phyloP scores from a whole-genome alignment of 1,140 invertebrate genomes.

The Oncopeltus fasciatus region DNA sequence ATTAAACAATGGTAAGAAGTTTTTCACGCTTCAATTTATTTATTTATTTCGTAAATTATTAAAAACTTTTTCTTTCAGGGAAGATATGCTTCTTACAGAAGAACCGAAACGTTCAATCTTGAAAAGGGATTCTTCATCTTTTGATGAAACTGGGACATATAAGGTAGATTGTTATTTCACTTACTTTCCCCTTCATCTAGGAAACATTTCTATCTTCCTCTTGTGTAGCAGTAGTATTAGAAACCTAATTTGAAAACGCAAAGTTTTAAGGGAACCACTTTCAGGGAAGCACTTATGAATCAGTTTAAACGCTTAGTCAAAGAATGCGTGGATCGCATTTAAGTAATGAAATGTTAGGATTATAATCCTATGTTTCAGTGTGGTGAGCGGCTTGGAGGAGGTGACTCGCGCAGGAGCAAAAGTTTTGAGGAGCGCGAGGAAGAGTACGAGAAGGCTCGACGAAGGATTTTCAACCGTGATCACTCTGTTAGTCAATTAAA shows the following conservation, averaged over 20 bases:
- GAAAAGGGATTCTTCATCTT: constrained; percentile 65
- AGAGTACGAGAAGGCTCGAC: constrained; percentile 66
- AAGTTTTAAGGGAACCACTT: background rate
- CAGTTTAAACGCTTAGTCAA: no score
- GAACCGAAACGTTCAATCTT: constrained; percentile 62
- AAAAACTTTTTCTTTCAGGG: constrained; percentile 29
- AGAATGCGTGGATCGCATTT: background rate
- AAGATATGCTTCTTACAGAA: constrained; percentile 42
- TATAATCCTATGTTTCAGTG: constrained; percentile 26
- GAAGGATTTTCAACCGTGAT: constrained; percentile 65
- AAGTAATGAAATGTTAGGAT: constrained; percentile 6
- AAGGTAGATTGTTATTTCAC: constrained; percentile 33
- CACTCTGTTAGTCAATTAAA: constrained; percentile 30
- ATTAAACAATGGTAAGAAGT: no score
- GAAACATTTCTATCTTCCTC: no score
- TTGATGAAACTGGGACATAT: constrained; percentile 50
- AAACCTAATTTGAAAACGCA: constrained; percentile 8
- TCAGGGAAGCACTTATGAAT: no score
- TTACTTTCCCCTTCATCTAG: no score
- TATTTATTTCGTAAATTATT: constrained; percentile 27
- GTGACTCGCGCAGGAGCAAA: constrained; percentile 59
- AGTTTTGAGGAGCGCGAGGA: constrained; percentile 82
- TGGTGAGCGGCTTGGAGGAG: constrained; percentile 43
- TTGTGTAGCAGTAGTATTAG: no score
- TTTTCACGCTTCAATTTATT: no score